phyloP scores from a whole-genome alignment of 2,113 vertebrate species.

The Butorides virescens region DNA sequence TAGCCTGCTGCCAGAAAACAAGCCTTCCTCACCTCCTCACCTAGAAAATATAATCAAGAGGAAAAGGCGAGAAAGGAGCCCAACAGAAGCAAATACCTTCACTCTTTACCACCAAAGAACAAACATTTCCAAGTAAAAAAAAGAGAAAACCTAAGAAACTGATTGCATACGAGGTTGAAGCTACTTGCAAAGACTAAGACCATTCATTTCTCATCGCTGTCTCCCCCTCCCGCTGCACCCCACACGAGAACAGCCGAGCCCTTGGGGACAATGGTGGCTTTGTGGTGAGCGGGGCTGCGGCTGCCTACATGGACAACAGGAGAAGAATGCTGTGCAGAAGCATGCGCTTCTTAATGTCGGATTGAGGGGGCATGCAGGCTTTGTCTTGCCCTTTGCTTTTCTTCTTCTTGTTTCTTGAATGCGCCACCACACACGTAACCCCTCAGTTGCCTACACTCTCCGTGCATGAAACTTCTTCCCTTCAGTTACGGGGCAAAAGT shows the following conservation, averaged over 20 bases:
- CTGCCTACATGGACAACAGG: constrained; percentile 28
- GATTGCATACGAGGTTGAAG: background rate
- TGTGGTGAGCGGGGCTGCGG: background rate
- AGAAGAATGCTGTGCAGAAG: constrained; percentile 34
- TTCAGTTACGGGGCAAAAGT: background rate
- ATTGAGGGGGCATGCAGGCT: background rate
- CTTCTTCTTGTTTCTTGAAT: constrained; percentile 3
- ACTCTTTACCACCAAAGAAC: background rate
- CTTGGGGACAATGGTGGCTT: constrained; percentile 50
- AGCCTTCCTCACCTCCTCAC: background rate
- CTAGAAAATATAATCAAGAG: background rate
- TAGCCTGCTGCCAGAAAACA: background rate
- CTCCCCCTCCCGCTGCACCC: background rate
- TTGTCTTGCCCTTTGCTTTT: constrained; percentile 8
- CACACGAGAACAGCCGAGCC: background rate
- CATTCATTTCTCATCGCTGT: constrained; percentile 24
- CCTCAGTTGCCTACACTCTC: background rate
- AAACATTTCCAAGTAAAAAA: background rate
- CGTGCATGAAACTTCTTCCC: background rate
- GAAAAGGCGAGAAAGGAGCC: background rate
- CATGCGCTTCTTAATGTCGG: background rate
- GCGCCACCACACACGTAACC: background rate
- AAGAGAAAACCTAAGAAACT: background rate
- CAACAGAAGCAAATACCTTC: background rate
- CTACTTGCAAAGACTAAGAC: background rate